phyloP scores from a whole-genome alignment of 2,113 vertebrate species.

The Psephotus haematonotus region DNA sequence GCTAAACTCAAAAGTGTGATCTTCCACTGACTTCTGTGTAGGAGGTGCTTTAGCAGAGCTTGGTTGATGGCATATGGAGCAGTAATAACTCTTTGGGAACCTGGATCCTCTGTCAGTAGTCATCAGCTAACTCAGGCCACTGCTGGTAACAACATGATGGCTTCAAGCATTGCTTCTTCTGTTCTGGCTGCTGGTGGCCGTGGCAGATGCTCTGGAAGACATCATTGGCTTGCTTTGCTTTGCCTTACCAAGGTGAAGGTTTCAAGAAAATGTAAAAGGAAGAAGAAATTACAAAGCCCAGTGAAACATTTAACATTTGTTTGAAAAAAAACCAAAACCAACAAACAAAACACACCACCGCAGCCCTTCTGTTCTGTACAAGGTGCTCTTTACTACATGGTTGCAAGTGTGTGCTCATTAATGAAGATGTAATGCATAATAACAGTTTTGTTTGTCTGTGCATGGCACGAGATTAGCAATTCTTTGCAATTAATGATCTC shows the following conservation, averaged over 20 bases:
- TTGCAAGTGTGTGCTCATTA: neutral
- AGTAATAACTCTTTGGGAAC: neutral
- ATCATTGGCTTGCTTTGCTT: neutral
- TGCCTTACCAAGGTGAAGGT: neutral
- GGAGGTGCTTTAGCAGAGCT: neutral
- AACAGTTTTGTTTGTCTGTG: neutral
- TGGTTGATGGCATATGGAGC: neutral
- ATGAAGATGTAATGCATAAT: neutral
- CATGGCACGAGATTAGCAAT: neutral
- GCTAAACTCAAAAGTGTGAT: neutral
- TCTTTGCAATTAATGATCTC: slow-evolving; percentile 39
- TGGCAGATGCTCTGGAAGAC: neutral
- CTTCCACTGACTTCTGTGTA: neutral
- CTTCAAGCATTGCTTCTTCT: neutral
- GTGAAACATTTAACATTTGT: neutral
- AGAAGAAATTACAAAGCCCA: neutral
- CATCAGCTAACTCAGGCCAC: neutral
- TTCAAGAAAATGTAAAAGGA: neutral
- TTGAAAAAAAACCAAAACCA: neutral
- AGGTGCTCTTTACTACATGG: neutral
- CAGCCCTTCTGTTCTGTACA: neutral
- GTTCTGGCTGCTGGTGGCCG: neutral
- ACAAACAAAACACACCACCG: neutral
- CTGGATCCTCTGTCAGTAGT: neutral
- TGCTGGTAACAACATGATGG: slow-evolving; percentile 6